A percentile compares a stretch with the other conserved stretches of the same genome.
These are phyloP conservation scores for Yponomeuta evonymella DNA, from an alignment of 2,888 invertebrate genomes.

Conservation along the genomic window DNA sequence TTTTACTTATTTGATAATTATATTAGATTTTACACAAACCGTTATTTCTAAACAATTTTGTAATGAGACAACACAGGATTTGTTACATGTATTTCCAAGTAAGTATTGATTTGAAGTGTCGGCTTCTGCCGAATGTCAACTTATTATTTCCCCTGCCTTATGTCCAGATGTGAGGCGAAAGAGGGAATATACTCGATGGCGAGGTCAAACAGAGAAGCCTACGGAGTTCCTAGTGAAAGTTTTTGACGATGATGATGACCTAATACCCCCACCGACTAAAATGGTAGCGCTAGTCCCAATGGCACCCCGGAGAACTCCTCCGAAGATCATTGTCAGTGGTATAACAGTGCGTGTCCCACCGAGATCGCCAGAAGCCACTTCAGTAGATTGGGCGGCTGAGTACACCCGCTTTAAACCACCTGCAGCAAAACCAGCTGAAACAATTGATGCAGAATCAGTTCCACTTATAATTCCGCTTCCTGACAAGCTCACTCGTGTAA, in stretches of 20 bases:
- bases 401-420: neutral
- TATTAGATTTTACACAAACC: constrained; percentile 49
- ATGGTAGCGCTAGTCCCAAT: neutral
- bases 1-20: constrained; percentile 52
- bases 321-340: neutral
- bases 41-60: constrained; percentile 33
- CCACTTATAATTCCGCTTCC: neutral
- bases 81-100: constrained; percentile 40
- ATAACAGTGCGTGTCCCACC: neutral
- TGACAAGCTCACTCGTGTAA: neutral
- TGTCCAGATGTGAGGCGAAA: constrained; percentile 48
- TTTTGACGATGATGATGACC: constrained; percentile 49
- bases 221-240: constrained; percentile 65
- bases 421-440: neutral
- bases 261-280: neutral
- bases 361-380: neutral
- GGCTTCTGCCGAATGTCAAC: neutral
- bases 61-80: constrained; percentile 42
- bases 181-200: constrained; percentile 64
- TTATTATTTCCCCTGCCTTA: neutral
- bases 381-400: neutral
- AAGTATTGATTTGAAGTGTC: constrained; percentile 22
- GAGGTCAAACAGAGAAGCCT: constrained; percentile 42
- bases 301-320: neutral
- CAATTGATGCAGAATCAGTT: neutral